Conservation (phyloP, 2,113 vertebrate genomes). For the Channa argus region DNA sequence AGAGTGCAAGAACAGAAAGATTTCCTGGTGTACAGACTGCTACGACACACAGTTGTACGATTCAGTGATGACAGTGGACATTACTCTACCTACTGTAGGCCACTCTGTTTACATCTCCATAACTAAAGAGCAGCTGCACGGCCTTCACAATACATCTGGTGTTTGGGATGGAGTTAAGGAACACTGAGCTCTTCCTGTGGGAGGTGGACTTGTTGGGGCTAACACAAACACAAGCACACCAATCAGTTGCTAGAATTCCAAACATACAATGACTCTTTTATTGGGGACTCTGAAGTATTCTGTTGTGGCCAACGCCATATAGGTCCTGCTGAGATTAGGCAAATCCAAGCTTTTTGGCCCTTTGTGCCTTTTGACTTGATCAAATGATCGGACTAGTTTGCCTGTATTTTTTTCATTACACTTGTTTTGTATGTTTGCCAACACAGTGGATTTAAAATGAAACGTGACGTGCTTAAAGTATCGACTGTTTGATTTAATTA, state of each 20-base stretch:
- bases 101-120: constrained; percentile 59
- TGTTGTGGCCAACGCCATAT: not conserved
- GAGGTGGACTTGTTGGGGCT: constrained; percentile 27
- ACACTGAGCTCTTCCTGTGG: constrained; percentile 47
- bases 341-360: not conserved
- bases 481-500: too few species aligned
- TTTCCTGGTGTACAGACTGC: constrained; percentile 10
- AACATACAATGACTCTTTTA: constrained; percentile 56
- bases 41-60: constrained; percentile 6
- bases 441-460: too few species aligned
- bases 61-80: constrained; percentile 12
- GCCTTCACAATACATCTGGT: constrained; percentile 51
- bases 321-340: not conserved
- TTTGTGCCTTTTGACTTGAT: too few species aligned
- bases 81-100: constrained; percentile 43
- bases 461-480: too few species aligned
- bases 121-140: constrained; percentile 64
- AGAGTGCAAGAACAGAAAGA: constrained; percentile 18
- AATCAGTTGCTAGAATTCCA: constrained; percentile 42
- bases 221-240: not conserved
- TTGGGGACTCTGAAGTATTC: constrained; percentile 12
- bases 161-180: constrained; percentile 46
- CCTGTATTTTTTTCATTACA: too few species aligned
- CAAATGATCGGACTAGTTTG: too few species aligned
- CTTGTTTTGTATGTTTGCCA: too few species aligned